Conservation (phyloP, 2,113 vertebrate genomes). For the Ascaphus truei region DNA sequence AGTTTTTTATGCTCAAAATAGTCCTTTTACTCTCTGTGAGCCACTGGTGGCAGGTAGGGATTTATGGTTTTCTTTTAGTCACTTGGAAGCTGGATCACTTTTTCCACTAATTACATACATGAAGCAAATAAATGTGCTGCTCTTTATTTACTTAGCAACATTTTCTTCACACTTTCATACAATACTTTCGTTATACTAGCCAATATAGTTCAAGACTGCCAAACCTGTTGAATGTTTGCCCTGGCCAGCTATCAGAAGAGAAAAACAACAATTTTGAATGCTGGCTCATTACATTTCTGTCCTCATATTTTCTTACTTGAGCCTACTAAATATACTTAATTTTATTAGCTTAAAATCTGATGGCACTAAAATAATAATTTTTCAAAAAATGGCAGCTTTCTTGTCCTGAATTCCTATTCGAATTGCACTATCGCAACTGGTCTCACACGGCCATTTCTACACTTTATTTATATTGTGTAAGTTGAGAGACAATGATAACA, state of each 20-base stretch:
- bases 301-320: background rate
- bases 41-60: background rate
- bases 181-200: conserved; percentile 5
- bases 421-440: too few relatives aligned
- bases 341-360: background rate
- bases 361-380: background rate
- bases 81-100: conserved; percentile 18
- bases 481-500: too few relatives aligned
- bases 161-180: conserved; percentile 15
- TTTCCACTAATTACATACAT: conserved; percentile 35
- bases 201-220: background rate
- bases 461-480: too few relatives aligned
- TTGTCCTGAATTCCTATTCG: too few relatives aligned
- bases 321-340: background rate
- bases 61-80: conserved; percentile 24
- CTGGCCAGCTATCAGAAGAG: background rate
- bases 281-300: conserved; percentile 13
- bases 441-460: too few relatives aligned
- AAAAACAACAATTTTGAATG: conserved; percentile 20
- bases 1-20: conserved; percentile 1
- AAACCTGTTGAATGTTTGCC: conserved; percentile 29
- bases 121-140: conserved; percentile 23
- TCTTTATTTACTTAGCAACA: conserved; percentile 27
- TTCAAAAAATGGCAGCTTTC: background rate
- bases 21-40: background rate